These are phyloP conservation scores for Cheilosia vulpina DNA, from an alignment of 2,888 invertebrate species.

Conservation along the genomic window DNA sequence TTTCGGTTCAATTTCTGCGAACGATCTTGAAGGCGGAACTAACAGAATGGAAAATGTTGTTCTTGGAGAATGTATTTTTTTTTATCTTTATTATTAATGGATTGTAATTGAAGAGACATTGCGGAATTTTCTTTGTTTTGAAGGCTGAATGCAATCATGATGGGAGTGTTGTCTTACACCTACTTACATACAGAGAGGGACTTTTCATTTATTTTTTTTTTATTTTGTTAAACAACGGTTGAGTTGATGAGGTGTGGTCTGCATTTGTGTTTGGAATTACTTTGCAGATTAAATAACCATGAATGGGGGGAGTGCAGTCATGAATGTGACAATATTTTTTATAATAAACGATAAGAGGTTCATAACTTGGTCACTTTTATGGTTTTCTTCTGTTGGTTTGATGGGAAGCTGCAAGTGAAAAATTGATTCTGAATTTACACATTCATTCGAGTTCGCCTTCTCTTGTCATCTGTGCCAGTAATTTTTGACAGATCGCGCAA, in stretches of 20 bases:
- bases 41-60: slow-evolving; percentile 30
- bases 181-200: slow-evolving; percentile 7
- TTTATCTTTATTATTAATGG: slow-evolving; percentile 37
- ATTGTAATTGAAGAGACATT: slow-evolving; percentile 53
- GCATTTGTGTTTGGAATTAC: background rate
- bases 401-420: too few species aligned
- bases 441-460: too few species aligned
- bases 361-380: too few species aligned
- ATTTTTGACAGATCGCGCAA: too few species aligned
- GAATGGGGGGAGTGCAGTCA: background rate
- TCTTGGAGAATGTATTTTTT: slow-evolving; percentile 1
- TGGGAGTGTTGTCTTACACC: slow-evolving; percentile 40
- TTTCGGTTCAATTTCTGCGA: slow-evolving; percentile 10
- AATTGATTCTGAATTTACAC: too few species aligned
- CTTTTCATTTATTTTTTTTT: too few species aligned
- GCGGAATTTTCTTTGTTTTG: slow-evolving; percentile 58
- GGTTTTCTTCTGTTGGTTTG: too few species aligned
- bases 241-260: slow-evolving; percentile 30
- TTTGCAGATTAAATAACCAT: slow-evolving; percentile 5
- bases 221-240: slow-evolving; percentile 4
- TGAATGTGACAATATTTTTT: background rate
- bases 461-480: too few species aligned
- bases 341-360: background rate
- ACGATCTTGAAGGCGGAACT: slow-evolving; percentile 16
- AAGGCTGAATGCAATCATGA: slow-evolving; percentile 29